These are phyloP conservation scores for Neolamprologus brichardi DNA, from an alignment of 2,113 vertebrate species.

Conservation along the genomic window DNA sequence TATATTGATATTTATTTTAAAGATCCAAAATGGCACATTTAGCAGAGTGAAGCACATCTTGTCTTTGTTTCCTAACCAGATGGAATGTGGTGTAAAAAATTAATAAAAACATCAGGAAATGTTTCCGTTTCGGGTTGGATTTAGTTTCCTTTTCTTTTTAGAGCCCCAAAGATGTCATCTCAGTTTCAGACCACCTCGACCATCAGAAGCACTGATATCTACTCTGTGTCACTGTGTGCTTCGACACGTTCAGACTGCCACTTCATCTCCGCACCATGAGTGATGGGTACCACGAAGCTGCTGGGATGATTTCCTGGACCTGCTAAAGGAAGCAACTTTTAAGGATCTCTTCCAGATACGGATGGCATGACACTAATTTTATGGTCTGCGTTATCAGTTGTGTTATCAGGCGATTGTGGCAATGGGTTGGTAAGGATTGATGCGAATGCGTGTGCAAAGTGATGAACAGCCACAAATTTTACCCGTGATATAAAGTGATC, in stretches of 20 bases:
- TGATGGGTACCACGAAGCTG: slow-evolving; percentile 91
- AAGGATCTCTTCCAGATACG: slow-evolving; percentile 88
- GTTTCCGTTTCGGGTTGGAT: not conserved
- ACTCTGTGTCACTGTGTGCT: not conserved
- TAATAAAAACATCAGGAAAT: not conserved
- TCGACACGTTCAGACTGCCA: not conserved
- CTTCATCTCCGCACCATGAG: slow-evolving; percentile 75
- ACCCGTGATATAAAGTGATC: not conserved
- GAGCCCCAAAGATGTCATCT: not conserved
- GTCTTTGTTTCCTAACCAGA: not conserved
- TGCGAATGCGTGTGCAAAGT: not conserved
- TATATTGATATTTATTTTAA: not conserved
- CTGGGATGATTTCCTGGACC: slow-evolving; percentile 91
- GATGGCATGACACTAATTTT: slow-evolving; percentile 97
- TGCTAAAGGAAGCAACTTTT: slow-evolving; percentile 90
- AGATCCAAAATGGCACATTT: not conserved
- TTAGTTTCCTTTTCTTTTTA: not conserved
- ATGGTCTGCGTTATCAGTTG: slow-evolving; percentile 74
- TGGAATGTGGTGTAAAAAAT: not conserved
- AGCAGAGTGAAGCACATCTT: not conserved
- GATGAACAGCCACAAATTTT: not conserved
- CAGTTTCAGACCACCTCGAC: not conserved
- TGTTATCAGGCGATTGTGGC: slow-evolving; percentile 86
- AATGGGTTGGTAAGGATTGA: slow-evolving; percentile 79
- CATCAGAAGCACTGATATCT: slow-evolving; percentile 34